Base-by-base conservation (phyloP, 1,140 invertebrate species). In the Conus ventricosus region DNA sequence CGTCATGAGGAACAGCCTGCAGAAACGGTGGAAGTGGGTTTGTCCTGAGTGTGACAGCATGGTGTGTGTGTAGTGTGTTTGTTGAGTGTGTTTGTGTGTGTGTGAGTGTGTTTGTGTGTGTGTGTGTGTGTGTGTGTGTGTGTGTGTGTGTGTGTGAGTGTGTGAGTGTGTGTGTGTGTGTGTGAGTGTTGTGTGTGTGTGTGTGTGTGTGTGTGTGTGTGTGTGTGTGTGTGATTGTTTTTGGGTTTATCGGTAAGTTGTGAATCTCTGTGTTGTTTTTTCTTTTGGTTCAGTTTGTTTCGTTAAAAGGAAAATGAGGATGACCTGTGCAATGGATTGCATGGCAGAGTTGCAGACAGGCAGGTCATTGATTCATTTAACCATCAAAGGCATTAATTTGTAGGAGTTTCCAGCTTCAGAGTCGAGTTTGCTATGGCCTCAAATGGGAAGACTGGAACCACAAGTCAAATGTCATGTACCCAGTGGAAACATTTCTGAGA, bases 1-100 rank as follows among this genome's bases (percentile, higher is more conserved):
- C 94, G 98, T 99, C 0, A 99, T 99, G 98, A 96, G 99, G 91
- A 97, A 97, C 92, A 99, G 98, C 95, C 96, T 99, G 67, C 96
- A 97, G 91, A 99, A 99, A 95, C 95, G 13, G 96, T 99, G 80
- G 99, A 99, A 95, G 97, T 95, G 96, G 97, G 88, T 0, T 6
- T 71, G 67, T 23, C 7, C 11, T 71, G 67, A 5, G 67, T 71
- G 67, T 71, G 67, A 17, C 11, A 8, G 8, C 57, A 0, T 0
- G 57, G 57, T 1, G 67, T 71, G 67, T 71, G 67, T 71, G 67
- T 71, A 20, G 67, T 71, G 67, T 71, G 17, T 71, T 8, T 71
- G 67, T n/a, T 23, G 67, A 13, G 67, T 71, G 67, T 23, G 23
- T 71, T 3, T 20, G 67, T 71, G 67, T 71, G 67, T 71, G 67